These are phyloP conservation scores for Thalassophryne amazonica DNA, from an alignment of 2,797 vertebrate genomes.

Conservation along the genomic window DNA sequence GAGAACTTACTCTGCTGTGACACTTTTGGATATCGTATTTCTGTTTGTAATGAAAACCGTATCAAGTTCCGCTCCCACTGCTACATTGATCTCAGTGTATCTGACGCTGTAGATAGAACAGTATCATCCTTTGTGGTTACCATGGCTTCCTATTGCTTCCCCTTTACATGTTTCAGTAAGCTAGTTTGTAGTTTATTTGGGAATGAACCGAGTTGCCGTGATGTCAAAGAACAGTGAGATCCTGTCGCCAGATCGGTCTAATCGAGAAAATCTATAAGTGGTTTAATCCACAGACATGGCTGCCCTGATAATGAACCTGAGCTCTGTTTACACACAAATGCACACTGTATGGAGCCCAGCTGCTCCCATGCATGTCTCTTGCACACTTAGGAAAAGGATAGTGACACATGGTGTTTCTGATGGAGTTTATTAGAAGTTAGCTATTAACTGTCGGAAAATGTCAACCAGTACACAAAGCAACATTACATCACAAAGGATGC, in stretches of 20 bases:
- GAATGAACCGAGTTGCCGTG: conserved; percentile 74
- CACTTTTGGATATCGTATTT: conserved; percentile 38
- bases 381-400: conserved; percentile 27
- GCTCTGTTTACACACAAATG: conserved; percentile 63
- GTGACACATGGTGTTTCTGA: conserved; percentile 29
- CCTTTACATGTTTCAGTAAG: conserved; percentile 65
- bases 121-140: conserved; percentile 43
- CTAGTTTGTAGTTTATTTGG: conserved; percentile 88
- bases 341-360: conserved; percentile 19
- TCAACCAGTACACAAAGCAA: conserved; percentile 31
- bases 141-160: conserved; percentile 52
- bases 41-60: conserved; percentile 36
- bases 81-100: conserved; percentile 16
- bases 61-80: conserved; percentile 26
- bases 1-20: conserved; percentile 12
- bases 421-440: conserved; percentile 23
- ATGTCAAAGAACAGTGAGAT: conserved; percentile 75
- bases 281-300: conserved; percentile 62
- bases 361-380: conserved; percentile 26
- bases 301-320: conserved; percentile 67
- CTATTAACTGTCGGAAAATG: conserved; percentile 28
- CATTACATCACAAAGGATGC: conserved; percentile 9
- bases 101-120: conserved; percentile 42
- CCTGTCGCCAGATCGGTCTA: conserved; percentile 52
- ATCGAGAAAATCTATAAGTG: conserved; percentile 65